Evolutionary conservation across 2,888 invertebrate species (phyloP).

Genomic region (Rutpela maculata): DNA sequence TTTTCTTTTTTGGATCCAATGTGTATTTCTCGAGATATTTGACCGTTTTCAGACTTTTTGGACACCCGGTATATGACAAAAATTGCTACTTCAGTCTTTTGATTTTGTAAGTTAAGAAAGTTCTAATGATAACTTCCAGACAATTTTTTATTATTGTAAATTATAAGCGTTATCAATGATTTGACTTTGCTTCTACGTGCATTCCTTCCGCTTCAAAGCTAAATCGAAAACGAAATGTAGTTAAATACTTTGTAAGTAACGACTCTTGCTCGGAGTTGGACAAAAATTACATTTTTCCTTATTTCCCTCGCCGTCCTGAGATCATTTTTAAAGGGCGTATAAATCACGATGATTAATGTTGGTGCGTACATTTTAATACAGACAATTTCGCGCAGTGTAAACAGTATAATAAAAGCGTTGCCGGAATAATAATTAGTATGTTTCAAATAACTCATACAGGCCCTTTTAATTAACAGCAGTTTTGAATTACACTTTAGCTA

Average conservation of each 20-base stretch:
- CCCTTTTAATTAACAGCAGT: conserved; percentile 1
- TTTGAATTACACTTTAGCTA: conserved; percentile 7
- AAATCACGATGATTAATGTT: conserved; percentile 1
- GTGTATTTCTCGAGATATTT: too few relatives aligned
- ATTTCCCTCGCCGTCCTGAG: conserved; percentile 1
- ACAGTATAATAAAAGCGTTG: conserved; percentile 7
- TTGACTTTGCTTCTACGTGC: not conserved
- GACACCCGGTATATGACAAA: too few relatives aligned
- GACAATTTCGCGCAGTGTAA: conserved; percentile 7
- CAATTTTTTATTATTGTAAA: too few relatives aligned
- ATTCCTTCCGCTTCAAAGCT: not conserved
- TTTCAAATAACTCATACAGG: not conserved
- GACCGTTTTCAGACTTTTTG: too few relatives aligned
- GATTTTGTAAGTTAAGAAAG: too few relatives aligned
- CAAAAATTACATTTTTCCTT: not conserved
- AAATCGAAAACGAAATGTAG: not conserved
- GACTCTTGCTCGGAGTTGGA: not conserved
- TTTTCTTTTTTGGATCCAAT: too few relatives aligned
- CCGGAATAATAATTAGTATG: conserved; percentile 4
- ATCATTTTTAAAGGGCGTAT: not conserved
- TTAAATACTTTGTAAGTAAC: not conserved
- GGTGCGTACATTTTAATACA: conserved; percentile 7
- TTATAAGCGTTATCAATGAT: too few relatives aligned
- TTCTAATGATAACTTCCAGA: too few relatives aligned
- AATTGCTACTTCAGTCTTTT: too few relatives aligned